Base-by-base conservation (phyloP, 2,888 invertebrate species). In the Junonia oenone region DNA sequence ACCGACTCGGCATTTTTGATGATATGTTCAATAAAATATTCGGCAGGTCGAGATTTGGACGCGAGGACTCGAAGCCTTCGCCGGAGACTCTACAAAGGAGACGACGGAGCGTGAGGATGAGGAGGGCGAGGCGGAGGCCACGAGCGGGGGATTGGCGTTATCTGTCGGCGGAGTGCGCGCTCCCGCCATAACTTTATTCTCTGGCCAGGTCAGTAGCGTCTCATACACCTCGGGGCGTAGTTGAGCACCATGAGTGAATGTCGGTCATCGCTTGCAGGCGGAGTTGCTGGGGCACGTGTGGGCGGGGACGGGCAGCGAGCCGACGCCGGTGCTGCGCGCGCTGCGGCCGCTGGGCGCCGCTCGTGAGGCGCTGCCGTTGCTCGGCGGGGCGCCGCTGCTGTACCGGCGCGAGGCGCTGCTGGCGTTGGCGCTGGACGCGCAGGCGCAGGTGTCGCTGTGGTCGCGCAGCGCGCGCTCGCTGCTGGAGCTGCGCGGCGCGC, bases 281-380 rank as follows among this genome's bases (percentile, higher is more conserved):
- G 81, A 81, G 77, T 71, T 85, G 68, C 72, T 85, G 65, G 78
- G 69, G 3, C 83, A 76, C 73, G 74, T 86, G 71, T 86, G 86
- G 86, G 72, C 81, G 46, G 86, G 84, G 71, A 62, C 81, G 54
- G 86, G 73, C 68, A 72, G 76, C 68, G 51, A 62, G 67, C 71
- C 81, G 37, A 76, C 79, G 63, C 59, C 71, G 27, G 82, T 67
- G 68, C 65, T 78, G 73, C 84, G 85, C 66, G 81, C 71, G 51
- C 43, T 60, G 59, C 53, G 58, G 51, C 56, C 63, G 55, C 57
- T 53, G 54, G 56, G 54, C 26, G 46, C 17, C 56, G 61, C 61
- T 47, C 52, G 40, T 5, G 17, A 26, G 19, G 56, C 57, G 50
- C 61, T 62, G 62, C 58, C 53, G 55, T 61, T 64, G 61, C 62